A percentile compares a stretch with the other conserved stretches of the same genome.
Conservation (phyloP, 2,888 invertebrate species). For the Amiota minor region DNA sequence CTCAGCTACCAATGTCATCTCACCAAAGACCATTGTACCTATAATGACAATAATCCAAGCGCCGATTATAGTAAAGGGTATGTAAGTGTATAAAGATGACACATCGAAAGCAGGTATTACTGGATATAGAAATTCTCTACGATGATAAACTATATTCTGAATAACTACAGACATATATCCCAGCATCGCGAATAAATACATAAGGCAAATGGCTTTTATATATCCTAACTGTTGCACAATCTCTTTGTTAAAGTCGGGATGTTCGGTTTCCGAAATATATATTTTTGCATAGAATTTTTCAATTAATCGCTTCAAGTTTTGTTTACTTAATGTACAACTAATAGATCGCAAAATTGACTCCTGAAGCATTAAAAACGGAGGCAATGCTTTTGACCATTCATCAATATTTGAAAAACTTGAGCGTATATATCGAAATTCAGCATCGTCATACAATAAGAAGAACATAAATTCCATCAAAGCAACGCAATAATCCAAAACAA, state of each 20-base stretch:
- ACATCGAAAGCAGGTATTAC: constrained; percentile 52
- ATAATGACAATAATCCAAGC: constrained; percentile 56
- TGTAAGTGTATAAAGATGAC: constrained; percentile 47
- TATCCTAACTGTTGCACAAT: constrained; percentile 50
- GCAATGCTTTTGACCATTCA: constrained; percentile 55
- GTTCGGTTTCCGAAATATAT: constrained; percentile 55
- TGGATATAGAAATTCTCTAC: constrained; percentile 47
- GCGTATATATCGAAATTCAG: constrained; percentile 56
- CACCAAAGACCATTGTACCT: constrained; percentile 56
- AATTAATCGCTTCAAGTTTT: constrained; percentile 51
- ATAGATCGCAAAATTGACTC: constrained; percentile 57
- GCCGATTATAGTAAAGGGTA: constrained; percentile 48
- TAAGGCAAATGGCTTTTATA: constrained; percentile 30
- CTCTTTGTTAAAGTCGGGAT: constrained; percentile 42
- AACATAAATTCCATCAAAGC: constrained; percentile 42
- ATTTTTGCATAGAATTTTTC: constrained; percentile 53
- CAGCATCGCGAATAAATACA: constrained; percentile 47
- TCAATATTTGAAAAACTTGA: constrained; percentile 49
- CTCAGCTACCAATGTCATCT: constrained; percentile 55
- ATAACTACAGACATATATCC: constrained; percentile 49
- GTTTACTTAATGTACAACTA: constrained; percentile 41
- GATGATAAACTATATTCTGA: constrained; percentile 35
- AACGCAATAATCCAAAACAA: constrained; percentile 19
- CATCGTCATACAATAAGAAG: constrained; percentile 55
- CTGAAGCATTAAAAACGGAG: constrained; percentile 58